Evolutionary conservation across 2,888 invertebrate genomes (phyloP), one percentile per base, ranked within the genome.

Genomic region (Drosophila emarginata): DNA sequence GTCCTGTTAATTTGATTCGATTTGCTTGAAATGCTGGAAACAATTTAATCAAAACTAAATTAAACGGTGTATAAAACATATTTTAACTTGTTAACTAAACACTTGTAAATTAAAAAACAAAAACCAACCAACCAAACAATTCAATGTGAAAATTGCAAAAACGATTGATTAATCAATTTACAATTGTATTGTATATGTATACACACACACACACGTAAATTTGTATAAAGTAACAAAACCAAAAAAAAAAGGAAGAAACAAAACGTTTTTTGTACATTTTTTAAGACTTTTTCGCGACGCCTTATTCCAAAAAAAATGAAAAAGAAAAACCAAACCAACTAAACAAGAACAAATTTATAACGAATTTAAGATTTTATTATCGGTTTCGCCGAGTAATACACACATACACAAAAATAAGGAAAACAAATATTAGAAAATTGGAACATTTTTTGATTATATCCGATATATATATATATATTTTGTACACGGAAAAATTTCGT

Each of bases 241-340:
- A 53, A 26, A 40, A 54, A 40, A 71, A 69, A 62, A 67, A 15
- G 45, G 18, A 45, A 21, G 45, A 21, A 45, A 21, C 45, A 45
- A 45, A 45, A 45, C 21, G 45, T 45, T 56, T 75, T 87, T 84
- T 87, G 76, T 86, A 86, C 66, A 87, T 83, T 82, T 65, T 70
- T 85, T 78, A 82, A 78, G 74, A 76, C 76, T 76, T 68, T 74
- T 82, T 79, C 77, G 67, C 78, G 79, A 79, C 77, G 85, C 87
- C 82, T 87, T 82, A 87, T 72, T 70, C 70, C 74, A 73, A 74
- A 74, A 64, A 73, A 51, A 45, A 73, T 58, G 12, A 63, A 65
- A 26, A 5, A 26, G 5, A 68, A 67, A 32, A 72, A 72, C 54
- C 39, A 72, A 64, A 62, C 61, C 60, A 63, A 60, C 40, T 67